Conservation (phyloP, 2,888 invertebrate species). For the Masnerella sp. region DNA sequence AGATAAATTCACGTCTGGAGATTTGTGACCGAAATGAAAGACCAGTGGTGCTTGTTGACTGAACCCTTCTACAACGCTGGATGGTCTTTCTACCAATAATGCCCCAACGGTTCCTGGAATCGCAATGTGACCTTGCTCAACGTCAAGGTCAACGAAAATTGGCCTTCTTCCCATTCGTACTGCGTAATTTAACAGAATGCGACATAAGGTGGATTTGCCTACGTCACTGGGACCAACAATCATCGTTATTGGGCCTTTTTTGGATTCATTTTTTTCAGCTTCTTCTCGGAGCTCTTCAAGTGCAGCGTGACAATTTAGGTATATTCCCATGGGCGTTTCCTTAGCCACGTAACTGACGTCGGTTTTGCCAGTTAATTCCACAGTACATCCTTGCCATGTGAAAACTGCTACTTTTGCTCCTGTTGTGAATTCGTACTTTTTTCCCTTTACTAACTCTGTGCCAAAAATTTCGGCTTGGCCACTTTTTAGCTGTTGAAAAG, state of each 20-base stretch:
- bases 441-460: conserved; percentile 95
- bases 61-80: conserved; percentile 96
- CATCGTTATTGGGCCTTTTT: conserved; percentile 91
- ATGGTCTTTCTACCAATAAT: conserved; percentile 93
- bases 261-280: conserved; percentile 85
- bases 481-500: conserved; percentile 85
- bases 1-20: conserved; percentile 86
- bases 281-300: conserved; percentile 92
- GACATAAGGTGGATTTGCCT: conserved; percentile 95
- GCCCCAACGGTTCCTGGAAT: conserved; percentile 96
- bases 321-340: conserved; percentile 97
- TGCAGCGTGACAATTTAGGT: conserved; percentile 96
- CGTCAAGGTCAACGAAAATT: conserved; percentile 95
- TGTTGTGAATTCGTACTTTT: conserved; percentile 91
- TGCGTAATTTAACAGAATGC: conserved; percentile 95
- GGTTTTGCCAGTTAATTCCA: conserved; percentile 91
- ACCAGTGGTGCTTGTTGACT: conserved; percentile 95
- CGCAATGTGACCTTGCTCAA: conserved; percentile 95
- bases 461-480: conserved; percentile 98
- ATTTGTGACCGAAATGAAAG: conserved; percentile 94
- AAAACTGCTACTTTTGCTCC: conserved; percentile 97
- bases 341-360: conserved; percentile 97
- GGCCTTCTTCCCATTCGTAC: conserved; percentile 93
- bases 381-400: conserved; percentile 95
- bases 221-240: conserved; percentile 97